A percentile compares a stretch with the other conserved stretches of the same genome.
These are phyloP conservation scores for Notodonta dromedarius DNA, from an alignment of 2,888 invertebrate genomes.

Conservation along the genomic window DNA sequence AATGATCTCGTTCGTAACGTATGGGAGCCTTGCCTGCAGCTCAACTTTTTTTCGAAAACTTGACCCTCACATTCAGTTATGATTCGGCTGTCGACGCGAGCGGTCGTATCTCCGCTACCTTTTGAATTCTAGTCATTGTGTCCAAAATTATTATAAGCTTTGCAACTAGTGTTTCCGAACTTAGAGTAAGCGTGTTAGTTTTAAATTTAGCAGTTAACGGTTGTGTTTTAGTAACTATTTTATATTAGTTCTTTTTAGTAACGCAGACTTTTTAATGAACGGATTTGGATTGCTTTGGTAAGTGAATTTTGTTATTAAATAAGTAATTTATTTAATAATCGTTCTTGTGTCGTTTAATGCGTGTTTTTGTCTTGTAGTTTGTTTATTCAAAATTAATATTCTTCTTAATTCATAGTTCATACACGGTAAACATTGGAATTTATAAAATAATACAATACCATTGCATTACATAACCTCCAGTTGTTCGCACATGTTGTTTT, in stretches of 20 bases:
- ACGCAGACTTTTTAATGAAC: conserved; percentile 72
- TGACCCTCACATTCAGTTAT: conserved; percentile 78
- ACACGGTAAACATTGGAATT: background rate
- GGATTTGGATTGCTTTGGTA: conserved; percentile 81
- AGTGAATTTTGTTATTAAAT: conserved; percentile 38
- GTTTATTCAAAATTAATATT: background rate
- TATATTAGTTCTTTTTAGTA: conserved; percentile 21
- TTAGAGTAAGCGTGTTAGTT: conserved; percentile 50
- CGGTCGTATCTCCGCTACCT: conserved; percentile 70
- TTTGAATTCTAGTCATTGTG: conserved; percentile 80
- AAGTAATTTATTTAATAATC: background rate
- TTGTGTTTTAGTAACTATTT: conserved; percentile 47
- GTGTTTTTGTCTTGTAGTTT: background rate
- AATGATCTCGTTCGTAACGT: conserved; percentile 81
- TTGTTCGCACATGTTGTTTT: background rate
- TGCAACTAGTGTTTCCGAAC: conserved; percentile 51
- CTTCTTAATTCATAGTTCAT: background rate
- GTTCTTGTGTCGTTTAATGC: background rate
- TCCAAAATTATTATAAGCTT: conserved; percentile 68
- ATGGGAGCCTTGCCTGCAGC: conserved; percentile 71
- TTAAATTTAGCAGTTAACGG: conserved; percentile 45
- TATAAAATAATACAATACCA: background rate
- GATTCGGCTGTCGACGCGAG: conserved; percentile 74
- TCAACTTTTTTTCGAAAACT: conserved; percentile 71
- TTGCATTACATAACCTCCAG: background rate